Conservation (phyloP, 2,797 vertebrate genomes). For the Hapalemur alaotrensis region DNA sequence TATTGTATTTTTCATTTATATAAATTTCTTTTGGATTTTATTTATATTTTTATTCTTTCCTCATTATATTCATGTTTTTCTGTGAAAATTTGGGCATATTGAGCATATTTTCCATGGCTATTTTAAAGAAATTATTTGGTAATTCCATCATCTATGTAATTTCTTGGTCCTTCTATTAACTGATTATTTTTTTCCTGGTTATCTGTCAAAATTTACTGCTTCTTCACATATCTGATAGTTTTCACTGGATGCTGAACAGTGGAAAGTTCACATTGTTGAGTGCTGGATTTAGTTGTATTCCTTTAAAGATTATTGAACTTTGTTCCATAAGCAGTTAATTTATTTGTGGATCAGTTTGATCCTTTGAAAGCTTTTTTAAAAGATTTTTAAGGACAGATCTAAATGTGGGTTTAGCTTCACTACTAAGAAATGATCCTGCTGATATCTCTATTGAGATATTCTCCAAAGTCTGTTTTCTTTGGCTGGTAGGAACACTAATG, state of each 20-base stretch:
- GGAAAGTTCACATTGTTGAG: slow-evolving; percentile 1
- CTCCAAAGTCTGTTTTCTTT: slow-evolving; percentile 4
- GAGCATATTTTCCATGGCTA: not conserved
- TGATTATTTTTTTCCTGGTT: not conserved
- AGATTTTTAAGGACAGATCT: not conserved
- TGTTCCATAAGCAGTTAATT: not conserved
- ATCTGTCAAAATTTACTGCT: not conserved
- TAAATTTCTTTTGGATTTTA: not conserved
- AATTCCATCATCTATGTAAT: not conserved
- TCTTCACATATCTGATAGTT: not conserved
- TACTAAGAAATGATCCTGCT: not conserved
- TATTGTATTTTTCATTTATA: not conserved
- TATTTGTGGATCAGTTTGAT: not conserved
- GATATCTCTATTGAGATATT: not conserved
- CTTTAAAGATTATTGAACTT: not conserved
- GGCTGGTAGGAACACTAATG: not conserved
- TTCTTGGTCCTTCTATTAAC: not conserved
- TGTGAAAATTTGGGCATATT: not conserved
- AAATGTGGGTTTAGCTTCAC: not conserved
- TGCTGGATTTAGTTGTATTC: not conserved
- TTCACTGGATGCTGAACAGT: not conserved
- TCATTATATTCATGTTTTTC: not conserved
- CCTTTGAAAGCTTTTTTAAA: slow-evolving; percentile 11
- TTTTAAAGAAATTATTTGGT: not conserved
- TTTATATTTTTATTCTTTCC: not conserved